Evolutionary conservation across 2,113 vertebrate species (phyloP).

Genomic region (Perca fluviatilis): DNA sequence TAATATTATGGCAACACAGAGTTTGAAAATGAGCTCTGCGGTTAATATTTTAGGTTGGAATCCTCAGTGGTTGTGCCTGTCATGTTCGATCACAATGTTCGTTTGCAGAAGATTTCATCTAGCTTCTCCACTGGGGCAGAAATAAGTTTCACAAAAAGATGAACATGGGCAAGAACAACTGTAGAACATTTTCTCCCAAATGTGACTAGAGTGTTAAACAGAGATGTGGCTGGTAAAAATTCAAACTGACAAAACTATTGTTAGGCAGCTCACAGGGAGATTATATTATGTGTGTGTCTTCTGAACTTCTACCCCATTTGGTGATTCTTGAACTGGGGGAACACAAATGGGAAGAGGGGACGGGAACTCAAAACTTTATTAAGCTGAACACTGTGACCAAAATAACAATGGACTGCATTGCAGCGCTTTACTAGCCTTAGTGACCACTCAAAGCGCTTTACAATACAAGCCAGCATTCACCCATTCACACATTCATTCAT

Average conservation of each 20-base stretch:
- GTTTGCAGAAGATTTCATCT: constrained; percentile 37
- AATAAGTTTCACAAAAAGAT: constrained; percentile 43
- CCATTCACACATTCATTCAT: too few species aligned
- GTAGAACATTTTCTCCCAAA: constrained; percentile 45
- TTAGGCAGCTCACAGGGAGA: constrained; percentile 38
- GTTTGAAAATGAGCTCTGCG: constrained; percentile 14
- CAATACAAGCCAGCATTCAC: too few species aligned
- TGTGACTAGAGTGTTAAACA: constrained; percentile 33
- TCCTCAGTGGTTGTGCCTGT: constrained; percentile 41
- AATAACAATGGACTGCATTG: not conserved
- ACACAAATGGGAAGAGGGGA: not conserved
- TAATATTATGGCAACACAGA: not conserved
- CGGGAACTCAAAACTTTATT: not conserved
- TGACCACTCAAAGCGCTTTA: too few species aligned
- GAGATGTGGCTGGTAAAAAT: constrained; percentile 35
- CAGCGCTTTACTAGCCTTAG: too few species aligned
- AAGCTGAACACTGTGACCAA: not conserved
- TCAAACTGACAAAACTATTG: constrained; percentile 34
- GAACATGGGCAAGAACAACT: constrained; percentile 50
- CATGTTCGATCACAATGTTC: constrained; percentile 49
- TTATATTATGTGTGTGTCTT: constrained; percentile 12
- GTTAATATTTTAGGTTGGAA: constrained; percentile 55
- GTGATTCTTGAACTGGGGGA: not conserved
- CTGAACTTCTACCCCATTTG: constrained; percentile 6
- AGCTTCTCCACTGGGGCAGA: constrained; percentile 49